Conservation (phyloP, 2,797 vertebrate species). For the Gorsachius magnificus region DNA sequence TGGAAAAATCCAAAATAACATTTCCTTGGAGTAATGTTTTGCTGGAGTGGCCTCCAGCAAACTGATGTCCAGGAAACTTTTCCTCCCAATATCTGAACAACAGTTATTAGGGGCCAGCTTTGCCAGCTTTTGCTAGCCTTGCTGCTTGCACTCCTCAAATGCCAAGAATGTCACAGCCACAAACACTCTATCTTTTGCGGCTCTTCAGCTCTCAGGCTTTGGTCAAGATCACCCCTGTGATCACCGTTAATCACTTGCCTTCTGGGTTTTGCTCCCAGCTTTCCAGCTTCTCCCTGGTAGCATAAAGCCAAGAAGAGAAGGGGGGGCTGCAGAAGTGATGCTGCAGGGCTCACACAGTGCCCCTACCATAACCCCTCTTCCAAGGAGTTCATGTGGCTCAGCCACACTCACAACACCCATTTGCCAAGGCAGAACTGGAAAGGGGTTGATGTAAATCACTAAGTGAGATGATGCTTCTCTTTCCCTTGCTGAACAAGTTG, state of each 20-base stretch:
- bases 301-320: background rate
- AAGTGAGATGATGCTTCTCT: background rate
- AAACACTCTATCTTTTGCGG: background rate
- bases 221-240: background rate
- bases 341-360: rapidly evolving
- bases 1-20: background rate
- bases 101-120: background rate
- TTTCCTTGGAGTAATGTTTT: background rate
- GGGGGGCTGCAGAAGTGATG: rapidly evolving
- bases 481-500: background rate
- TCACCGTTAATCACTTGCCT: background rate
- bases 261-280: background rate
- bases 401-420: background rate
- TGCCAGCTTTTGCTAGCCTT: background rate
- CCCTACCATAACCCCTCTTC: background rate
- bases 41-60: background rate
- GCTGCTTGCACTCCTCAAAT: background rate
- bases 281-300: background rate
- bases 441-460: background rate
- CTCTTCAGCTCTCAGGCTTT: background rate
- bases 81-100: background rate
- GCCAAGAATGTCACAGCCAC: background rate
- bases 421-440: background rate
- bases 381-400: background rate
- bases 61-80: background rate